Evolutionary conservation across 1,140 invertebrate genomes (phyloP).

Genomic region (Cylas formicarius): DNA sequence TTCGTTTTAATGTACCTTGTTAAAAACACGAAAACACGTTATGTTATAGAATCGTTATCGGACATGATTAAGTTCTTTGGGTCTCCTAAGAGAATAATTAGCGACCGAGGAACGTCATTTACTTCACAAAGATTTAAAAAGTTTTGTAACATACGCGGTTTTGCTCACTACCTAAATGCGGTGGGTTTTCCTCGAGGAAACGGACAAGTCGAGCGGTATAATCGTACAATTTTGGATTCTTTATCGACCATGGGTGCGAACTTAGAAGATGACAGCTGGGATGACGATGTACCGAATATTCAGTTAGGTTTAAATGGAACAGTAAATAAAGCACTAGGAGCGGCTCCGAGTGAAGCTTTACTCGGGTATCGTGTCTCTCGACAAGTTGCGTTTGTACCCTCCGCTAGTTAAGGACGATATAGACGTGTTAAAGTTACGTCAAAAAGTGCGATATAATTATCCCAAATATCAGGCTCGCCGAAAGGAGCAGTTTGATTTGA

Average conservation of each 20-base stretch:
- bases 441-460: conserved; percentile 4
- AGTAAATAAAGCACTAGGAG: conserved; percentile 10
- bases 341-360: conserved; percentile 12
- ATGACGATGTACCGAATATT: conserved; percentile 18
- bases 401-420: not conserved
- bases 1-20: not conserved
- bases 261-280: conserved; percentile 10
- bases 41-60: conserved; percentile 13
- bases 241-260: conserved; percentile 22
- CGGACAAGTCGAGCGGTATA: conserved; percentile 30
- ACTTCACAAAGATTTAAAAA: conserved; percentile 21
- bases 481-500: conserved; percentile 16
- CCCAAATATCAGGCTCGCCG: conserved; percentile 11
- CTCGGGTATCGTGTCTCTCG: conserved; percentile 12
- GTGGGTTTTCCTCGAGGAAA: conserved; percentile 32
- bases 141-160: conserved; percentile 21
- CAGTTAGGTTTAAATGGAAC: conserved; percentile 20
- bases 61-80: conserved; percentile 21
- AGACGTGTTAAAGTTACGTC: conserved; percentile 11
- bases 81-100: conserved; percentile 27
- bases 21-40: conserved; percentile 1
- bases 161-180: conserved; percentile 24
- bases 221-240: conserved; percentile 22
- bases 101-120: conserved; percentile 29
- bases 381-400: conserved; percentile 1